A percentile compares a stretch with the other conserved stretches of the same genome.
Conservation (phyloP, 2,888 invertebrate genomes). For the Drosophila ezoana region DNA sequence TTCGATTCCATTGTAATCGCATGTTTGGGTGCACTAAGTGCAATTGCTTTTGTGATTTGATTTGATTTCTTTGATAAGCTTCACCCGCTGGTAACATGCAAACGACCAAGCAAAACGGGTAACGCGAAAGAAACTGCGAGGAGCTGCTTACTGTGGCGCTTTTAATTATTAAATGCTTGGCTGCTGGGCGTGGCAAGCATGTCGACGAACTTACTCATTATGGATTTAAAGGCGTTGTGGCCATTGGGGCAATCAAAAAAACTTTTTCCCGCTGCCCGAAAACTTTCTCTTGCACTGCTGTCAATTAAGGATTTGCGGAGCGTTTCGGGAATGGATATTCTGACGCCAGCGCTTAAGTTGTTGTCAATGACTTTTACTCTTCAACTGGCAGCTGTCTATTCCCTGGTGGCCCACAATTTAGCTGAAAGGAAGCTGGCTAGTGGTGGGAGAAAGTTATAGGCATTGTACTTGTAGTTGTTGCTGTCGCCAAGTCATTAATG, state of each 20-base stretch:
- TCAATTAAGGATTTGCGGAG: constrained; percentile 42
- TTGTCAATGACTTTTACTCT: constrained; percentile 75
- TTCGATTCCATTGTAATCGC: constrained; percentile 46
- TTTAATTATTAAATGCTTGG: constrained; percentile 67
- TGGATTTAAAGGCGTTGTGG: constrained; percentile 49
- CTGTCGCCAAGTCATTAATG: constrained; percentile 52
- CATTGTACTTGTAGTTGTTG: constrained; percentile 2
- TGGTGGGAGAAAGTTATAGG: background rate
- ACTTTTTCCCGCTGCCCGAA: constrained; percentile 33
- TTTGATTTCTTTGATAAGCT: constrained; percentile 48
- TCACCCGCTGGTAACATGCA: constrained; percentile 54
- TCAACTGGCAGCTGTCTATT: constrained; percentile 71
- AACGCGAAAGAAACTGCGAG: constrained; percentile 1
- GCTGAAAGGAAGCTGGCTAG: background rate
- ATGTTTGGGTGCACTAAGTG: constrained; percentile 74
- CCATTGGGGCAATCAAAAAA: constrained; percentile 44
- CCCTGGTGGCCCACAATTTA: constrained; percentile 42
- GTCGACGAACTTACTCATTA: constrained; percentile 66
- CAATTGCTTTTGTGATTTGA: constrained; percentile 50
- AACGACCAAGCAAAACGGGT: constrained; percentile 30
- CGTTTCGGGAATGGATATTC: background rate
- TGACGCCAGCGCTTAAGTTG: constrained; percentile 37
- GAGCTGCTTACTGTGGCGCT: constrained; percentile 14
- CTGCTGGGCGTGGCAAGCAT: constrained; percentile 24
- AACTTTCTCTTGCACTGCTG: constrained; percentile 38